These are phyloP conservation scores for Cyrtodaria siliqua DNA, from an alignment of 2,888 invertebrate genomes.

Conservation along the genomic window DNA sequence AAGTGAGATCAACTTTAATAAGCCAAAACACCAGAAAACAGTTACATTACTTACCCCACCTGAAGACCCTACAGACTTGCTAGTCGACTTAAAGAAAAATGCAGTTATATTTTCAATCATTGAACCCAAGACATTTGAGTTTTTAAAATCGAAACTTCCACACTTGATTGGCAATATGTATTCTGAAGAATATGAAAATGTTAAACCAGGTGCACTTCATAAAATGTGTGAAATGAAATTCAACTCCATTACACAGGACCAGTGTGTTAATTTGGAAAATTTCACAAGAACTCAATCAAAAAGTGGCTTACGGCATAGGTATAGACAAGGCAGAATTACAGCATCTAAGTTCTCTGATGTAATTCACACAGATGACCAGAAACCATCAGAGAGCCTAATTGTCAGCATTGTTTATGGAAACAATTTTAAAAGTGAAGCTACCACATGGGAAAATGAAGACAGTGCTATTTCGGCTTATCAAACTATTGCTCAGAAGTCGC, in stretches of 20 bases:
- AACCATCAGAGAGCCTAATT: background rate
- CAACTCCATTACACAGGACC: background rate
- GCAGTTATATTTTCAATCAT: constrained; percentile 1
- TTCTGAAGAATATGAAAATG: background rate
- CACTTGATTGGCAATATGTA: background rate
- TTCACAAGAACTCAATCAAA: background rate
- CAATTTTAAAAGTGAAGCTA: constrained; percentile 17
- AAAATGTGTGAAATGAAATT: too few relatives aligned
- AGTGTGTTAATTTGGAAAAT: background rate
- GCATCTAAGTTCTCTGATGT: background rate
- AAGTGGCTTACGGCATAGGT: background rate
- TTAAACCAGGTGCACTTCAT: too few relatives aligned
- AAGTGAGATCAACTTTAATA: background rate
- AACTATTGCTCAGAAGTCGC: background rate
- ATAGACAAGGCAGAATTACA: constrained; percentile 4
- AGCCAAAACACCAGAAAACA: background rate
- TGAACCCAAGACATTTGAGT: background rate
- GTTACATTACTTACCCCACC: too few relatives aligned
- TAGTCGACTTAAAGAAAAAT: background rate
- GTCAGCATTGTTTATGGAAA: background rate
- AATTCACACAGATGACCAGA: background rate
- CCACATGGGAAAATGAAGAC: constrained; percentile 22
- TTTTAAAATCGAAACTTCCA: background rate
- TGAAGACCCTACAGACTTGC: background rate
- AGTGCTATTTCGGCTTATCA: background rate